Base-by-base conservation (phyloP, 2,113 vertebrate species). In the Grus americana region DNA sequence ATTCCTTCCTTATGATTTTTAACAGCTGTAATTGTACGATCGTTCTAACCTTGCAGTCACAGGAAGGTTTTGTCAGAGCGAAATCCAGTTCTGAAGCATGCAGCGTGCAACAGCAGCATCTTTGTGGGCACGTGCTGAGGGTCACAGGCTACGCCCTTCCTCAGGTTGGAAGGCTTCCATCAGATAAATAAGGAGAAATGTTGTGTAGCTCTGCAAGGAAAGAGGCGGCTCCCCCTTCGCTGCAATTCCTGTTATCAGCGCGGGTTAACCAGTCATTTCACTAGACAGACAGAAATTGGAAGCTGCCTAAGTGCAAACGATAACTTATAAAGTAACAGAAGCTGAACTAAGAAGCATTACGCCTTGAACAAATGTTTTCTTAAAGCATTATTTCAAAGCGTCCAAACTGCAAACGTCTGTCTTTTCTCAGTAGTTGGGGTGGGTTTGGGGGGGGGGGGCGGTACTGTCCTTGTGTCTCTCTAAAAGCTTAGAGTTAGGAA, bases 191-290 rank as follows among this genome's bases (percentile, higher is more conserved):
- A 65, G 36, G 54, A 30, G 65, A 65, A 63, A 16, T 5, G 19
- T 27, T 42, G 49, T 16, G 44, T 62, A 24, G 46, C 82, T 59
- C 55, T 75, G 52, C 5, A 58, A 80, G 86, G 50, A 54, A 8
- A 27, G 83, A 61, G 79, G 15, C 47, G 17, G 12, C 70, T 15
- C 18, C 11, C 59, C 40, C 46, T 55, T 59, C 47, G 3, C 2
- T 58, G 68, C 32, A 42, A 7, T 47, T 68, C 0, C 0, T 66
- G 27, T 19, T 81, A 1, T 5, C 32, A 19, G 15, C 10, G 2
- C 19, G 21, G 44, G 29, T n/a, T 74, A 30, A 49, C 58, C 32
- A 49, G 14, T 50, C 16, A 4, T 47, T 27, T 40, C 21, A 16
- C 30, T 5, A 19, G 67, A 15, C 58, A 80, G 50, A 46, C 3